phyloP scores from a whole-genome alignment of 2,888 invertebrate species.

The Clanis bilineata region DNA sequence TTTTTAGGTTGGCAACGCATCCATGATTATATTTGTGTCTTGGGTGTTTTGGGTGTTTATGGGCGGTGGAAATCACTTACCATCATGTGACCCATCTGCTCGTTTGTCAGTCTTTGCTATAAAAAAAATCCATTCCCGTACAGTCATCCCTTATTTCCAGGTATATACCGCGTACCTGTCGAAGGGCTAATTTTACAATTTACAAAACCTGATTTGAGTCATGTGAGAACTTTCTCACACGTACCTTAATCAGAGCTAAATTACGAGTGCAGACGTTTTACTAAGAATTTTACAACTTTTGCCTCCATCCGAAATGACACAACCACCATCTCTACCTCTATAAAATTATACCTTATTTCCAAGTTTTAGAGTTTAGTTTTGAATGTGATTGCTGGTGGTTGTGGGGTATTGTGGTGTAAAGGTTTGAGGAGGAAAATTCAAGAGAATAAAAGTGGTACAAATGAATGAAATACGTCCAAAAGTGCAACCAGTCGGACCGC shows the following conservation, averaged over 20 bases:
- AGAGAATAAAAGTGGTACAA: conserved; percentile 10
- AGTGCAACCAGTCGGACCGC: conserved; percentile 41
- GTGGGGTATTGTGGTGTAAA: conserved; percentile 19
- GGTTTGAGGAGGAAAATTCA: conserved; percentile 34
- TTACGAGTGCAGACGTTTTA: conserved; percentile 40
- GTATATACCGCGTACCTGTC: neutral
- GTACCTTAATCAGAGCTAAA: conserved; percentile 43
- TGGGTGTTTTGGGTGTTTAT: no score
- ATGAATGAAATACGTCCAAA: conserved; percentile 20
- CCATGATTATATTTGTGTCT: no score
- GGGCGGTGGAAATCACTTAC: no score
- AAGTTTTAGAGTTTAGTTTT: neutral
- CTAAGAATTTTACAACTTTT: conserved; percentile 46
- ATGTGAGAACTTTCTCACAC: conserved; percentile 44
- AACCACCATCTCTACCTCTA: neutral
- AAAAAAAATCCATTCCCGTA: neutral
- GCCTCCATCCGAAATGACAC: neutral
- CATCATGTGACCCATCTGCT: no score
- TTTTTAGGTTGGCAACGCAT: no score
- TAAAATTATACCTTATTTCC: conserved; percentile 16
- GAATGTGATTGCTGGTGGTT: neutral
- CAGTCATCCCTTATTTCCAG: neutral
- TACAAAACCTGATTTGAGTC: conserved; percentile 18
- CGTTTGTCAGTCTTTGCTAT: no score
- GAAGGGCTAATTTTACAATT: neutral